phyloP scores from a whole-genome alignment of 2,113 vertebrate genomes.

The Gopherus evgoodei region DNA sequence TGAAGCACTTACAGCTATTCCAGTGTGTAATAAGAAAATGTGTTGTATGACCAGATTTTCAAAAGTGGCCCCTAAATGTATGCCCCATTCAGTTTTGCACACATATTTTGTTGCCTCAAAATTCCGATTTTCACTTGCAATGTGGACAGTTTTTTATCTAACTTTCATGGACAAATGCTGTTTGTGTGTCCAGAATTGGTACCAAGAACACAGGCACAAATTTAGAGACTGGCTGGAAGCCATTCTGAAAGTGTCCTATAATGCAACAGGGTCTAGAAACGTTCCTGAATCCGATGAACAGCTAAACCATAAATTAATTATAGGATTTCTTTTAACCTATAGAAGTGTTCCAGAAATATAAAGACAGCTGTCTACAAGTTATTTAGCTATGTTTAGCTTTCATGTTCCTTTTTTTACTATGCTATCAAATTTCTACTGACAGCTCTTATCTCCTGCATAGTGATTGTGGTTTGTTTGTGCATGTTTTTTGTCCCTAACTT shows the following conservation, averaged over 20 bases:
- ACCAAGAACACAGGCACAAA: neutral
- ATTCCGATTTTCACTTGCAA: neutral
- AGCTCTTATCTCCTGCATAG: neutral
- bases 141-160: neutral
- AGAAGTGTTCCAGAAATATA: neutral
- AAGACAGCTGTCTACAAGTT: neutral
- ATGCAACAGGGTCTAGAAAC: neutral
- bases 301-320: slow-evolving; percentile 28
- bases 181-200: neutral
- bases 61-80: neutral
- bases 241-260: neutral
- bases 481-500: neutral
- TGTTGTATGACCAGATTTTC: neutral
- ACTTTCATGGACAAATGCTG: neutral
- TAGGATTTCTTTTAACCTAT: neutral
- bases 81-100: neutral
- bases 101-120: neutral
- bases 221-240: neutral
- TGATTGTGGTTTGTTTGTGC: neutral
- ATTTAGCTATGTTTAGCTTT: neutral
- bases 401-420: neutral
- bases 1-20: slow-evolving; percentile 10
- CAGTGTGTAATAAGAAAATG: slow-evolving; percentile 52
- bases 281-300: slow-evolving; percentile 30
- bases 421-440: neutral